Evolutionary conservation across 1,140 invertebrate species (phyloP).

Genomic region (Drosophila subpulchrella): DNA sequence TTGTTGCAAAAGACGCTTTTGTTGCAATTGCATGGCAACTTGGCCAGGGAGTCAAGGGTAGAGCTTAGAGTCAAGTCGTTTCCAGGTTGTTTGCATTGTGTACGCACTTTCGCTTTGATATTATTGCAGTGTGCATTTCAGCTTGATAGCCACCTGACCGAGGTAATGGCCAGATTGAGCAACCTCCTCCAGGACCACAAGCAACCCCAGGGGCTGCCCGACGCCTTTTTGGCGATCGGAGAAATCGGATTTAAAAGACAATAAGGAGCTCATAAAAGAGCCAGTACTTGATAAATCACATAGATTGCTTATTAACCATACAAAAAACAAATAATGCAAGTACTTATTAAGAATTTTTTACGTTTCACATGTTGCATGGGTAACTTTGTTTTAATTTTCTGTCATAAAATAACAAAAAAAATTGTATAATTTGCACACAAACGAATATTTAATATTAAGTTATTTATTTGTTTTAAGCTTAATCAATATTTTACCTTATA

Average conservation of each 20-base stretch:
- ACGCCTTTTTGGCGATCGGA: neutral
- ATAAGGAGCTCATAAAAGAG: too few species aligned
- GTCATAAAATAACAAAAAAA: too few species aligned
- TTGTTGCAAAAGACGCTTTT: slow-evolving; percentile 25
- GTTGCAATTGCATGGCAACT: slow-evolving; percentile 21
- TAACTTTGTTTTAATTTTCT: too few species aligned
- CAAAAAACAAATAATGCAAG: too few species aligned
- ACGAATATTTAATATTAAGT: too few species aligned
- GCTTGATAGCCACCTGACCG: slow-evolving; percentile 42
- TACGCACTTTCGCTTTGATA: slow-evolving; percentile 83
- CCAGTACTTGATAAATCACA: too few species aligned
- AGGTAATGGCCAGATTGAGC: slow-evolving; percentile 31
- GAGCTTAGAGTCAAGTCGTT: slow-evolving; percentile 44
- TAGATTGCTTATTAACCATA: too few species aligned
- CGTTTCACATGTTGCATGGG: too few species aligned
- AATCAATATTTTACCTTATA: too few species aligned
- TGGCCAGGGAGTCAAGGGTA: slow-evolving; percentile 20
- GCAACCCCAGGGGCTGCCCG: neutral
- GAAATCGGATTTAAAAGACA: neutral
- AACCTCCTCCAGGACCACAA: slow-evolving; percentile 13
- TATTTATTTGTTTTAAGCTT: too few species aligned
- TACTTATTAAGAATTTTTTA: too few species aligned
- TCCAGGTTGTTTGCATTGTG: slow-evolving; percentile 78
- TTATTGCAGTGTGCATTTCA: slow-evolving; percentile 73
- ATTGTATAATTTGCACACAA: too few species aligned